phyloP scores from a whole-genome alignment of 2,797 vertebrate genomes.

The Numenius phaeopus region DNA sequence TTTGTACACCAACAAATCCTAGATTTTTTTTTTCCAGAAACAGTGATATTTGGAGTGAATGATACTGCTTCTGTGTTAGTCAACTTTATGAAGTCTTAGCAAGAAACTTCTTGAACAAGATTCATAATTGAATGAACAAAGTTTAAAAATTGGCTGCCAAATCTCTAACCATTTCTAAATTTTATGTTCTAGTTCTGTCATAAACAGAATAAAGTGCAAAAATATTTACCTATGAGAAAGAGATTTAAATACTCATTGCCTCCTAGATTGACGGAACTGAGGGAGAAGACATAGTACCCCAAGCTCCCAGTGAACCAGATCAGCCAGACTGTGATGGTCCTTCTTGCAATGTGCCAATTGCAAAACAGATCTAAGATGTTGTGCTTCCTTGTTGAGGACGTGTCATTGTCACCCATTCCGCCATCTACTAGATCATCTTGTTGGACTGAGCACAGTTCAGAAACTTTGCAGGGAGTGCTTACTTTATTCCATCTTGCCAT shows the following conservation, averaged over 20 bases:
- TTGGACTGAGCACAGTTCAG: slow-evolving; percentile 81
- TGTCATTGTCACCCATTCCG: not conserved
- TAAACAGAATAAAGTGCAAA: slow-evolving; percentile 47
- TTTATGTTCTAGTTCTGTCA: not conserved
- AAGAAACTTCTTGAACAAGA: not conserved
- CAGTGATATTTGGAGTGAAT: not conserved
- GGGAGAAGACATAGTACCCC: slow-evolving; percentile 93
- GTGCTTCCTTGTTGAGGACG: slow-evolving; percentile 78
- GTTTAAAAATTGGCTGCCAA: not conserved
- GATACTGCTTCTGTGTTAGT: not conserved
- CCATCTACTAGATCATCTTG: not conserved
- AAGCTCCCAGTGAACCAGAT: slow-evolving; percentile 94
- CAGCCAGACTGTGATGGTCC: slow-evolving; percentile 91
- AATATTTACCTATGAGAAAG: slow-evolving; percentile 89
- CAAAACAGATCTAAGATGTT: slow-evolving; percentile 89
- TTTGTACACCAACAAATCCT: not conserved
- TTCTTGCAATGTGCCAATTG: slow-evolving; percentile 85
- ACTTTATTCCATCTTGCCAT: slow-evolving; percentile 89
- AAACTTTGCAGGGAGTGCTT: slow-evolving; percentile 80
- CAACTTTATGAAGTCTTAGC: not conserved
- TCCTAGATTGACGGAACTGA: slow-evolving; percentile 90
- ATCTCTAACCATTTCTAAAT: not conserved
- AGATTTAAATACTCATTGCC: slow-evolving; percentile 93
- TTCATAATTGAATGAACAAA: not conserved
- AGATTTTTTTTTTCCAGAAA: not conserved